phyloP scores from a whole-genome alignment of 2,888 invertebrate species.

The Hirtodrosophila trivittata region DNA sequence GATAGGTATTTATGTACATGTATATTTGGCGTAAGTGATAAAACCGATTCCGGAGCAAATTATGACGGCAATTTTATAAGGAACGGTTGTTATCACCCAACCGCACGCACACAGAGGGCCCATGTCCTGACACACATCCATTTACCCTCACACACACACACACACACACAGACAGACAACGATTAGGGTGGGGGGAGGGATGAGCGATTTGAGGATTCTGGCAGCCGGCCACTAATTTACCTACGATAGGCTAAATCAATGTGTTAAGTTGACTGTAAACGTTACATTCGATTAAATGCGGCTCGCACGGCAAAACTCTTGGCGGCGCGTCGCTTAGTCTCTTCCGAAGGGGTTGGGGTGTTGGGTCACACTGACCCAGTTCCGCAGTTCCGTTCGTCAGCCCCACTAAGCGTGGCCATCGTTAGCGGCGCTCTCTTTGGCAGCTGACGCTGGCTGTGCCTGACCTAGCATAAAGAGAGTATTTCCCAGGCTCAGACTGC shows the following conservation, averaged over 20 bases:
- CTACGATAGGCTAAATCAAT: conserved; percentile 67
- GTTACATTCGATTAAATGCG: conserved; percentile 76
- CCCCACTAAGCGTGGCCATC: conserved; percentile 18
- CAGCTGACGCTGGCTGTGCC: conserved; percentile 17
- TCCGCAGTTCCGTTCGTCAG: conserved; percentile 56
- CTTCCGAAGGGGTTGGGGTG: neutral
- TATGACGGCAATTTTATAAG: conserved; percentile 40
- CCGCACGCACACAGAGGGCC: conserved; percentile 46
- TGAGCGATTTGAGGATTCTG: conserved; percentile 20
- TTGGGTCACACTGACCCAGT: conserved; percentile 57
- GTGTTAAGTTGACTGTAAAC: conserved; percentile 74
- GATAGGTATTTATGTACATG: neutral
- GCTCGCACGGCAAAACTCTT: conserved; percentile 47
- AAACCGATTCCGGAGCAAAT: conserved; percentile 45
- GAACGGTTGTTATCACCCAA: conserved; percentile 39
- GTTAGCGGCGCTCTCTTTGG: conserved; percentile 24
- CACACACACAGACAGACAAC: neutral
- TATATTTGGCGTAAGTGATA: conserved; percentile 39
- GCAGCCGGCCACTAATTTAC: conserved; percentile 67
- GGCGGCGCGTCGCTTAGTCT: conserved; percentile 34
- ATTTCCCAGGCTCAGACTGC: conserved; percentile 38
- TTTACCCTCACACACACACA: conserved; percentile 9
- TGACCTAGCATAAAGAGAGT: conserved; percentile 43
- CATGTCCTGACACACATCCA: conserved; percentile 2
- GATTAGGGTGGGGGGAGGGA: neutral